Base-by-base conservation (phyloP, 2,888 invertebrate genomes). In the Epistrophella euchroma region DNA sequence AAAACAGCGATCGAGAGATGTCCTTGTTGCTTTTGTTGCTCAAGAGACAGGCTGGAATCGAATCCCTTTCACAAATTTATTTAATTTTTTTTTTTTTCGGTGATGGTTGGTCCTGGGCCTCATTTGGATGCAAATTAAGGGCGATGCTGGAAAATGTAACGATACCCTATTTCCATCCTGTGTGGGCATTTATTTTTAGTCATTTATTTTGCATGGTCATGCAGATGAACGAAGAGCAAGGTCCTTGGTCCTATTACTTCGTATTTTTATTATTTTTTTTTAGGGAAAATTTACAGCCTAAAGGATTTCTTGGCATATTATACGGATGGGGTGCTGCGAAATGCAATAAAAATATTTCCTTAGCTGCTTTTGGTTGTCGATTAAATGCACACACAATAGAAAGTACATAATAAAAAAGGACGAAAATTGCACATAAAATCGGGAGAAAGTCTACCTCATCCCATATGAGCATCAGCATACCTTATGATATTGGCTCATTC, bases 101-200 rank as follows among this genome's bases (percentile, higher is more conserved):
- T 68, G 82, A 56, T 60, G 58, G 43, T 73, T 60, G 19, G 60
- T 81, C 56, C 68, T 81, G 64, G 50, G 73, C 81, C 82, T 86
- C 86, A 82, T 87, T 87, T 87, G 72, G 83, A 87, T 87, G 87
- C 81, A 87, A 87, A 87, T 87, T 83, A 87, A 87, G 83, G 87
- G 79, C 78, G 87, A 78, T 79, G 83, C 78, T 82, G 86, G 75
- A 74, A 86, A 82, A 70, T 77, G 72, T 74, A 66, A 81, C 74
- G 86, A 71, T 82, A 74, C 82, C 86, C 86, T 82, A 81, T 73
- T 81, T 71, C 50, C 81, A 74, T 81, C 64, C 60, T 77, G 62
- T 86, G 74, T 74, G 77, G 86, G 77, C 86, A 86, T 81, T 81
- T 86, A 77, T 76, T 62, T 85, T 56, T 58, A 84, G 66, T 85